phyloP scores from a whole-genome alignment of 2,888 invertebrate genomes.

The Drosophila tanythrix region DNA sequence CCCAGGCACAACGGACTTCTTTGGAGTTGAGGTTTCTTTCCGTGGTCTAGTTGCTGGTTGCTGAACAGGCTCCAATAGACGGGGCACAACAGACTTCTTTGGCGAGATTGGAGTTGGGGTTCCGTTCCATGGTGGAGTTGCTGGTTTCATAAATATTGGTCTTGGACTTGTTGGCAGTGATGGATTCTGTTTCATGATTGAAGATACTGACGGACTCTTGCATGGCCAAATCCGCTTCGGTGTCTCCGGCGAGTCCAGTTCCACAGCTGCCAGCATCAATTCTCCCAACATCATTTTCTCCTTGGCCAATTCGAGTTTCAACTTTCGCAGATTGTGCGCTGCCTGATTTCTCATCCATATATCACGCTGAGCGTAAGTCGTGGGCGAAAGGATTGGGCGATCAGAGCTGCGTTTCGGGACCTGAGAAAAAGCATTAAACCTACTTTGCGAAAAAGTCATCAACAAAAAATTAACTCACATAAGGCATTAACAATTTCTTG shows the following conservation, averaged over 20 bases:
- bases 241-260: not conserved
- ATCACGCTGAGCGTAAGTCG: not conserved
- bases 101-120: not conserved
- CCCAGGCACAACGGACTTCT: no score
- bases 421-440: not conserved
- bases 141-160: not conserved
- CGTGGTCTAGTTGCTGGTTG: not conserved
- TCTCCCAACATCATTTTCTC: not conserved
- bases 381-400: not conserved
- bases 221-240: not conserved
- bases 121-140: not conserved
- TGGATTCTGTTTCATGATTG: not conserved
- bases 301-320: not conserved
- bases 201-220: not conserved
- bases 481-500: not conserved
- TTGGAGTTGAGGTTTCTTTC: not conserved
- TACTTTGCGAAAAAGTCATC: not conserved
- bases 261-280: not conserved
- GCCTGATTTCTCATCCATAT: slow-evolving; percentile 1
- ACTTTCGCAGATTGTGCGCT: not conserved
- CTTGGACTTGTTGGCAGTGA: not conserved
- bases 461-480: not conserved
- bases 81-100: not conserved
- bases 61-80: not conserved
- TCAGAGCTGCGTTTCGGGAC: not conserved